A percentile compares a stretch with the other conserved stretches of the same genome.
Conservation (phyloP, 2,797 vertebrate genomes). For the Sebastiscus tertius region DNA sequence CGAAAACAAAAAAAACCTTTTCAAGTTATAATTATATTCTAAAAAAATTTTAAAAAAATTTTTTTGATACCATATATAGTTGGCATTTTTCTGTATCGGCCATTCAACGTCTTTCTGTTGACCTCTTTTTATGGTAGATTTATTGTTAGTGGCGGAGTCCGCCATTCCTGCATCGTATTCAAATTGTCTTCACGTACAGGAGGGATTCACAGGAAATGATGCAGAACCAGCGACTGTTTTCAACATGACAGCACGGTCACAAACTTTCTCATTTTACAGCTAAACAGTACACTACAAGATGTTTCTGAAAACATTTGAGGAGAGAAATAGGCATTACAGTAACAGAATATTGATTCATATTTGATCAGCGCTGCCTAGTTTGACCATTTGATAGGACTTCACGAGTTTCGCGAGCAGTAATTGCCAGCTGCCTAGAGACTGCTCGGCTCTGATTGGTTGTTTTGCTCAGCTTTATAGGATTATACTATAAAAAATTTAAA, state of each 20-base stretch:
- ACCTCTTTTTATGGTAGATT: not conserved
- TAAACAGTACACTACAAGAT: too few species aligned
- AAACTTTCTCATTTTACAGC: too few species aligned
- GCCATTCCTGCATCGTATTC: not conserved
- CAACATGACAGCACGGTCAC: too few species aligned
- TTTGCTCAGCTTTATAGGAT: too few species aligned
- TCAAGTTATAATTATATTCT: not conserved
- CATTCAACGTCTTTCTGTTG: not conserved
- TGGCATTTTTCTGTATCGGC: not conserved
- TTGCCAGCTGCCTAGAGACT: too few species aligned
- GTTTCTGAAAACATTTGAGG: too few species aligned
- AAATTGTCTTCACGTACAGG: not conserved
- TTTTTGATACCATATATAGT: not conserved
- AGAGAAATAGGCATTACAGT: too few species aligned
- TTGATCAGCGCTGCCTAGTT: too few species aligned
- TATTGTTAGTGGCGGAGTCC: not conserved
- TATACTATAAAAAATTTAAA: not conserved
- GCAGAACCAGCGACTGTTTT: not conserved
- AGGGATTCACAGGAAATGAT: not conserved
- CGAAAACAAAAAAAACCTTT: not conserved
- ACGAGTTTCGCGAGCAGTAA: too few species aligned
- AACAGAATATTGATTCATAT: too few species aligned
- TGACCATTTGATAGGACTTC: too few species aligned
- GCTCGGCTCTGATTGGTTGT: too few species aligned
- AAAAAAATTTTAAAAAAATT: not conserved